Evolutionary conservation across 2,797 vertebrate genomes (phyloP), one percentile per base, ranked within the genome.

Genomic region (Oophaga sylvatica): DNA sequence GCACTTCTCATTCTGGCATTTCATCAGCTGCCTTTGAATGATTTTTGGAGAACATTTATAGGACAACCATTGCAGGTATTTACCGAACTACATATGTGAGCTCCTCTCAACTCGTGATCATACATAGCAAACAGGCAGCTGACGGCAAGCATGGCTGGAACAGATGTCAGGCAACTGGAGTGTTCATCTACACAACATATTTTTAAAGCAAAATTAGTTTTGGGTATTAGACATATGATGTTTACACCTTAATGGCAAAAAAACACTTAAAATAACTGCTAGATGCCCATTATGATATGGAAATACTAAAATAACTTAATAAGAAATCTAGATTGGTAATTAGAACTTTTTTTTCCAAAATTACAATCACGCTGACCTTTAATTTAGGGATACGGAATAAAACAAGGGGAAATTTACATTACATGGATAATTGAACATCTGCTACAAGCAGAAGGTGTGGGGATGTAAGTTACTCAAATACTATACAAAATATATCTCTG

Each of bases 341-440:
- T 83, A 67, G 29, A 63, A n/a, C 48, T 87, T 83, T 81, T 87
- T 83, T 75, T 57, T 12, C 26, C 45, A 35, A 41, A 83, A 83
- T 87, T 83, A 71, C 60, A 81, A 75, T 80, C 20, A 67, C 53
- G 56, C 65, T 87, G 86, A 87, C 80, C 86, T 87, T 87, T 87
- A 68, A 83, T 83, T 83, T 87, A 83, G 73, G 78, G 80, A 87
- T 77, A 78, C 31, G 35, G 63, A 83, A 83, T 83, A 87, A 77
- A 87, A 87, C 81, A 67, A 71, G 81, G 83, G 81, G 80, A 83
- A 87, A 87, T 68, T 83, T 83, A 82, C 73, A 87, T 83, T 83
- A 70, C 79, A 87, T 87, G 86, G 60, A 87, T 87, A 87, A 87
- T 83, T 87, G 86, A 87, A 83, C 86, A 87, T 87, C 80, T 83